Conservation (phyloP, 2,113 vertebrate genomes). For the Dryoscopus gambensis region DNA sequence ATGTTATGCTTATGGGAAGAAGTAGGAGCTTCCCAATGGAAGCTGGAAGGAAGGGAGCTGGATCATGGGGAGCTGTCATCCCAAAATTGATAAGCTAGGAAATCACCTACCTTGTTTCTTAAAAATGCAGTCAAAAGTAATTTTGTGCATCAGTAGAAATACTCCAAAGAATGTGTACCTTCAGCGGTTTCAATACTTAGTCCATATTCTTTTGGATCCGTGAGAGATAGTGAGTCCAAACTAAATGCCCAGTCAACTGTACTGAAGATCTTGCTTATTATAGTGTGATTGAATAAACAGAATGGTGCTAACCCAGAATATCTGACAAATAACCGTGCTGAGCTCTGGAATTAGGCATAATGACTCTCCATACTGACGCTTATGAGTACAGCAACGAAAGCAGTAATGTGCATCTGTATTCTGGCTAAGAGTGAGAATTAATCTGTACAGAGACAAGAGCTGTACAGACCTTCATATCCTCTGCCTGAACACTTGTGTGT, state of each 20-base stretch:
- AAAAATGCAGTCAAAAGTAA: background rate
- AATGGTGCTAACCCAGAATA: background rate
- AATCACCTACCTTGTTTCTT: accelerated
- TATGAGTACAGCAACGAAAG: accelerated
- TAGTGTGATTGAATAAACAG: background rate
- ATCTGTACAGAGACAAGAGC: background rate
- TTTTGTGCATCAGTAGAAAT: background rate
- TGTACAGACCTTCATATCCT: background rate
- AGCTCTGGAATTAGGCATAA: background rate
- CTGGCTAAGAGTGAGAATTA: background rate
- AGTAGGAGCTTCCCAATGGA: background rate
- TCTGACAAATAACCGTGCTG: background rate
- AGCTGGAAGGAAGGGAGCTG: too few species aligned
- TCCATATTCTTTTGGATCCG: background rate
- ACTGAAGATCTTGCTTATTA: background rate
- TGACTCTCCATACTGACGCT: background rate
- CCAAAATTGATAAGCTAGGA: background rate
- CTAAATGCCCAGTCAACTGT: background rate
- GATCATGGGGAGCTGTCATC: background rate
- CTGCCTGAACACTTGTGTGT: background rate
- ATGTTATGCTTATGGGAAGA: background rate
- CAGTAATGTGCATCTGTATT: background rate
- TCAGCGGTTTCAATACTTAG: background rate
- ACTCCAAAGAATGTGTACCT: background rate
- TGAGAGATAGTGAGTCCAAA: background rate